These are phyloP conservation scores for Alexandromys fortis DNA, from an alignment of 2,113 vertebrate genomes.

Conservation along the genomic window DNA sequence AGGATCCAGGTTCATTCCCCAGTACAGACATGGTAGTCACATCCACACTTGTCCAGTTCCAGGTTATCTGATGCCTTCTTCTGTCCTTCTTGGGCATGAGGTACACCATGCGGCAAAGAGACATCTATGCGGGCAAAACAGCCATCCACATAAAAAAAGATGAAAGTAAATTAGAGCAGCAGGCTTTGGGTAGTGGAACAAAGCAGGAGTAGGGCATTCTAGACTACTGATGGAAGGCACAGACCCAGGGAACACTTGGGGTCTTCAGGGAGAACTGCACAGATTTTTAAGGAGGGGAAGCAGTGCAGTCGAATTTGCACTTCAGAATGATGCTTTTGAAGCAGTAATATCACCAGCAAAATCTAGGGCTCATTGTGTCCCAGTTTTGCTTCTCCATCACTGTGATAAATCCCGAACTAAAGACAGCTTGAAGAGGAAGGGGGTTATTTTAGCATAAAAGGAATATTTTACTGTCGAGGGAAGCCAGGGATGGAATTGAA, in stretches of 20 bases:
- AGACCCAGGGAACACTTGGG: neutral
- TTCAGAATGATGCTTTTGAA: neutral
- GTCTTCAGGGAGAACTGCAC: neutral
- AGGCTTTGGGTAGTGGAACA: constrained; percentile 17
- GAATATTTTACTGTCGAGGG: neutral
- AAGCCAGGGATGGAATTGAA: neutral
- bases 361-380: neutral
- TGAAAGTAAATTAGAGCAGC: neutral
- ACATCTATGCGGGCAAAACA: neutral
- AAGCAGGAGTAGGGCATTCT: neutral
- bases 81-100: neutral
- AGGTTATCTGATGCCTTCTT: neutral
- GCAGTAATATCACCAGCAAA: neutral
- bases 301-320: neutral
- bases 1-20: neutral
- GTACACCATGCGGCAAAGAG: neutral
- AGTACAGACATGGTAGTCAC: neutral
- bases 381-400: neutral
- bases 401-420: neutral
- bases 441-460: neutral
- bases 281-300: neutral
- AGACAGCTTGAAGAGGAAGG: neutral
- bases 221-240: neutral
- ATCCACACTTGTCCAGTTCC: neutral
- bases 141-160: neutral